Percentiles rank a stretch among this genome's conserved stretches.
These are phyloP conservation scores for Corythaeola cristata DNA, from an alignment of 2,113 vertebrate genomes.

Conservation along the genomic window DNA sequence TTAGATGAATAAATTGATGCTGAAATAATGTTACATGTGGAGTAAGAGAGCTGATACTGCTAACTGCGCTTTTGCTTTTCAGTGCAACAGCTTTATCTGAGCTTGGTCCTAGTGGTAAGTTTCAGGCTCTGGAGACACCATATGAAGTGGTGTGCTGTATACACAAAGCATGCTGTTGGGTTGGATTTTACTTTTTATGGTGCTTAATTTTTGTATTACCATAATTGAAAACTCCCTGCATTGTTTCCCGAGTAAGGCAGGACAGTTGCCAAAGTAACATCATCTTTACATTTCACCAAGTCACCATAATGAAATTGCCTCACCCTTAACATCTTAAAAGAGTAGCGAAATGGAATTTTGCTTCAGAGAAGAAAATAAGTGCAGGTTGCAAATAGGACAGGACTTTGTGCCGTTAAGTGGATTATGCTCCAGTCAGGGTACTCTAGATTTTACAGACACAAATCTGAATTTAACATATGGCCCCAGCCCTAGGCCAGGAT, in stretches of 20 bases:
- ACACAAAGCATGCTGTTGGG: neutral
- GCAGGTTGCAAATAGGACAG: conserved; percentile 32
- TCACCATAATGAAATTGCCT: neutral
- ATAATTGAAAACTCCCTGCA: conserved; percentile 30
- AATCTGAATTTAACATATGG: conserved; percentile 75
- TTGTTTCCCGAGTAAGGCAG: neutral
- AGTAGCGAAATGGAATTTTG: neutral
- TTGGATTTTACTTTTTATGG: neutral
- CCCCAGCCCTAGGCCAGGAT: conserved; percentile 71
- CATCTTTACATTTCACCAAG: neutral
- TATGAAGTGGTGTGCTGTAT: neutral
- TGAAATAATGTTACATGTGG: neutral
- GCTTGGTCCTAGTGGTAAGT: neutral
- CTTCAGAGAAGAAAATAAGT: conserved; percentile 8
- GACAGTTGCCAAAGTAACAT: neutral
- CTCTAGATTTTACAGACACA: conserved; percentile 58
- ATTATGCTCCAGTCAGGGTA: conserved; percentile 49
- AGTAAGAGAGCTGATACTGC: neutral
- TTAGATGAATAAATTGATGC: neutral
- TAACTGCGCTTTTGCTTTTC: neutral
- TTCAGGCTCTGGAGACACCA: neutral
- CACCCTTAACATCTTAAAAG: neutral
- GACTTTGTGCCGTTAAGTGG: conserved; percentile 53
- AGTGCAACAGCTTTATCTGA: neutral
- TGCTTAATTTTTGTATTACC: conserved; percentile 51